phyloP scores from a whole-genome alignment of 2,888 invertebrate species.

The Antitype chi region DNA sequence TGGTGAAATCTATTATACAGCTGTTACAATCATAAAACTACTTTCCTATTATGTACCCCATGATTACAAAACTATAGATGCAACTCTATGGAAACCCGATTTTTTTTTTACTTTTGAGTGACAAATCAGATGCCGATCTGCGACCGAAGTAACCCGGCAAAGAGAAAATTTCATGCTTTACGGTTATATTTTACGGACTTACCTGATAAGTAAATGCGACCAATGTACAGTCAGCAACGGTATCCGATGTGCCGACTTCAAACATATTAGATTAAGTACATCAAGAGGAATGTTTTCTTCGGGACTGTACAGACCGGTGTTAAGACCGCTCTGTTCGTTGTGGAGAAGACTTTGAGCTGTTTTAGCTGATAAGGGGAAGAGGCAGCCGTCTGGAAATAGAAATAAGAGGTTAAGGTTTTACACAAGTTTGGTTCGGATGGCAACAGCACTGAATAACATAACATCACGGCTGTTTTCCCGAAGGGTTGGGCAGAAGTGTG shows the following conservation, averaged over 20 bases:
- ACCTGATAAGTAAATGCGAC: slow-evolving; percentile 93
- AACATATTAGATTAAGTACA: slow-evolving; percentile 90
- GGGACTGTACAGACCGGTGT: slow-evolving; percentile 87
- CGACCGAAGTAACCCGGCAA: too few species aligned
- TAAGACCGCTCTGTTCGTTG: slow-evolving; percentile 87
- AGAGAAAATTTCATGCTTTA: too few species aligned
- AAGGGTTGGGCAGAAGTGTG: too few species aligned
- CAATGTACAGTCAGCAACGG: slow-evolving; percentile 94
- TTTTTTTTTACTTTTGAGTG: too few species aligned
- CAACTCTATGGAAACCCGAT: neutral
- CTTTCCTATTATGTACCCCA: neutral
- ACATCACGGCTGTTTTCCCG: too few species aligned
- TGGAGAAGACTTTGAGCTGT: slow-evolving; percentile 86
- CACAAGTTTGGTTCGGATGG: too few species aligned
- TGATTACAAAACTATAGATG: neutral
- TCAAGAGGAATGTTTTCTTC: slow-evolving; percentile 89
- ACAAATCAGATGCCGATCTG: too few species aligned
- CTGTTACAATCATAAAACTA: neutral
- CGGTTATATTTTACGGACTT: slow-evolving; percentile 2
- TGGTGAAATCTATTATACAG: neutral
- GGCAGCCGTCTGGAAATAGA: slow-evolving; percentile 81
- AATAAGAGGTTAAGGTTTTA: too few species aligned
- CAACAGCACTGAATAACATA: too few species aligned
- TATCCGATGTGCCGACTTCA: slow-evolving; percentile 91
- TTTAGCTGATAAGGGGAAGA: slow-evolving; percentile 86